Evolutionary conservation across 1,140 invertebrate genomes (phyloP).

Genomic region (Rhagoletis pomonella): DNA sequence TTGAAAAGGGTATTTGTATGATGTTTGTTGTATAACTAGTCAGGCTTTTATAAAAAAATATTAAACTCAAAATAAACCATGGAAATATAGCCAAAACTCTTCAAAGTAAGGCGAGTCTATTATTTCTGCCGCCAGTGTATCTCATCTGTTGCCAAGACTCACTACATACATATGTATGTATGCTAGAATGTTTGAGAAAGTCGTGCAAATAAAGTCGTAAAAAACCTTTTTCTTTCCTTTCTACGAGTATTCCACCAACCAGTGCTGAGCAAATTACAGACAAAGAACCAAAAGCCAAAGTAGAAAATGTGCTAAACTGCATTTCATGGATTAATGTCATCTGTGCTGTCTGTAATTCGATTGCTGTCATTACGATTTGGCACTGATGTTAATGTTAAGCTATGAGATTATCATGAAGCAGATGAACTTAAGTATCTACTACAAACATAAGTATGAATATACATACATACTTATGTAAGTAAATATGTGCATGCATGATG

Average conservation of each 20-base stretch:
- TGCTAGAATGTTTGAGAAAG: neutral
- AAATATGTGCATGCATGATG: too few relatives aligned
- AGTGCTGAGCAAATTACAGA: too few relatives aligned
- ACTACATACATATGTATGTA: neutral
- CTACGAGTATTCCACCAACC: too few relatives aligned
- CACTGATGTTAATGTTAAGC: slow-evolving; percentile 32
- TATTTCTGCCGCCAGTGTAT: too few relatives aligned
- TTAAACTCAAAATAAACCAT: too few relatives aligned
- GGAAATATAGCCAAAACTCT: too few relatives aligned
- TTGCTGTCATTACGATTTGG: slow-evolving; percentile 20
- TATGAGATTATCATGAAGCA: neutral
- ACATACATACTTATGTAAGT: neutral
- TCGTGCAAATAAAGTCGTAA: neutral
- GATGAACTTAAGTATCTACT: neutral
- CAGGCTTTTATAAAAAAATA: too few relatives aligned
- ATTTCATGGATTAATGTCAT: slow-evolving; percentile 35
- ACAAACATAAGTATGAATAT: neutral
- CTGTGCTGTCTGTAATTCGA: slow-evolving; percentile 5
- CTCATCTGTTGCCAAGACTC: too few relatives aligned
- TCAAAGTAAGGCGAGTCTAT: too few relatives aligned
- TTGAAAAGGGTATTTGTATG: too few relatives aligned
- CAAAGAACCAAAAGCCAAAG: neutral
- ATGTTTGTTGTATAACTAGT: too few relatives aligned
- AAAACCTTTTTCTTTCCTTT: too few relatives aligned
- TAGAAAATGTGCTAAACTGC: neutral